phyloP scores from a whole-genome alignment of 2,888 invertebrate species.

The Crossocerus cetratus region DNA sequence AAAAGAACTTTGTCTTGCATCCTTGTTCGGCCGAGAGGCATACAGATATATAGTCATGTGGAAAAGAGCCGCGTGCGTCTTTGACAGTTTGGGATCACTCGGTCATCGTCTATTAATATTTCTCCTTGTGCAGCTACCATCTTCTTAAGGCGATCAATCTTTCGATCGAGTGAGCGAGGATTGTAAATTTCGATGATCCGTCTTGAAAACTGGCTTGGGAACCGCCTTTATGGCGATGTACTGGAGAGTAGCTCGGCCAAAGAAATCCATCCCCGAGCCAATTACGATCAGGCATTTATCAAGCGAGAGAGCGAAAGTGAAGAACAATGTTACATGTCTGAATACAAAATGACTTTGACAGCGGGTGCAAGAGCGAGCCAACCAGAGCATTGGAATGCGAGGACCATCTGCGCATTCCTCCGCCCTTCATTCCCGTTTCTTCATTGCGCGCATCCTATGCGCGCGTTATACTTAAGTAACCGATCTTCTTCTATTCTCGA shows the following conservation, averaged over 20 bases:
- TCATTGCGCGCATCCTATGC: constrained; percentile 26
- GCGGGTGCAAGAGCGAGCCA: constrained; percentile 20
- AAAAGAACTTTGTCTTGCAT: too few relatives aligned
- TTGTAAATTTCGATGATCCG: too few relatives aligned
- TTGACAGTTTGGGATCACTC: too few relatives aligned
- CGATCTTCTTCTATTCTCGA: constrained; percentile 21
- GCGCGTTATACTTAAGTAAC: constrained; percentile 20
- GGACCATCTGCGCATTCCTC: constrained; percentile 33
- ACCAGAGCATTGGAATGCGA: constrained; percentile 27
- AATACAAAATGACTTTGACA: constrained; percentile 29
- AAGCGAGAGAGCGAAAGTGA: constrained; percentile 29
- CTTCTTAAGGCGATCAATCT: too few relatives aligned
- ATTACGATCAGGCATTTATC: constrained; percentile 25
- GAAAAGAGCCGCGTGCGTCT: too few relatives aligned
- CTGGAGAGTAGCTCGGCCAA: not conserved
- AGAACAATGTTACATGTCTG: constrained; percentile 35
- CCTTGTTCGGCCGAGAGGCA: too few relatives aligned
- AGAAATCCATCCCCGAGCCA: not conserved
- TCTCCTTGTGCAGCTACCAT: too few relatives aligned
- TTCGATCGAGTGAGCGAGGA: too few relatives aligned
- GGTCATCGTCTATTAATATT: too few relatives aligned
- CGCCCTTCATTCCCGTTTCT: constrained; percentile 18
- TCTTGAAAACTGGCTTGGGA: too few relatives aligned
- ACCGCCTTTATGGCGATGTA: not conserved
- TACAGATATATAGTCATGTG: too few relatives aligned